These are phyloP conservation scores for Ondatra zibethicus DNA, from an alignment of 2,113 vertebrate species.

Conservation along the genomic window DNA sequence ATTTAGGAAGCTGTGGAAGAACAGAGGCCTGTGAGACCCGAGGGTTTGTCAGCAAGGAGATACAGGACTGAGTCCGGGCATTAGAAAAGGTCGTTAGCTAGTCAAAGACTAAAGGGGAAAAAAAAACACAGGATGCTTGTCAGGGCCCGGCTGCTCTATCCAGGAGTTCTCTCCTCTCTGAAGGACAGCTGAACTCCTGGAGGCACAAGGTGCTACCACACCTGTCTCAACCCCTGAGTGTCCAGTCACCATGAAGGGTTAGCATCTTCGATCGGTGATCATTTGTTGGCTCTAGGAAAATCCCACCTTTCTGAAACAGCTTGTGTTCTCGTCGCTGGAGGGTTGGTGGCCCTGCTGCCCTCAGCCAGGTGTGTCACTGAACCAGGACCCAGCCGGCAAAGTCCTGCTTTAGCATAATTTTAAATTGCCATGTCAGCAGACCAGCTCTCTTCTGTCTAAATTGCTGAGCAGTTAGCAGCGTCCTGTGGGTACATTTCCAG, in stretches of 20 bases:
- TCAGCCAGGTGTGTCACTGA: constrained; percentile 47
- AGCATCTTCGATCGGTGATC: background rate
- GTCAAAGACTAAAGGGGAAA: background rate
- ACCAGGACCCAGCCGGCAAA: constrained; percentile 70
- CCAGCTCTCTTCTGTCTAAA: constrained; percentile 71
- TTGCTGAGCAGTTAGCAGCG: constrained; percentile 69
- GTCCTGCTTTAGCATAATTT: constrained; percentile 75
- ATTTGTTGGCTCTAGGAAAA: constrained; percentile 24
- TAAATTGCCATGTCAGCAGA: constrained; percentile 58
- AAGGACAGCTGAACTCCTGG: background rate
- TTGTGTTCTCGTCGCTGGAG: constrained; percentile 6
- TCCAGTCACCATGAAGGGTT: background rate
- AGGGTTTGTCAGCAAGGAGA: background rate
- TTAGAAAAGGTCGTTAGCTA: background rate
- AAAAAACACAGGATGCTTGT: background rate
- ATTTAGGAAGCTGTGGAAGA: background rate
- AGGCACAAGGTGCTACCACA: background rate
- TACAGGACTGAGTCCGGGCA: background rate
- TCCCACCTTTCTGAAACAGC: background rate
- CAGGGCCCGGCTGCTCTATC: background rate
- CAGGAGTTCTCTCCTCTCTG: background rate
- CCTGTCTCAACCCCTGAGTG: background rate
- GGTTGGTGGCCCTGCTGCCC: constrained; percentile 42
- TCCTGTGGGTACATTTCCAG: background rate
- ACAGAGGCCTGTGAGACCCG: background rate